These are phyloP conservation scores for Oreochromis tanganicae DNA, from an alignment of 2,113 vertebrate species.

Conservation along the genomic window DNA sequence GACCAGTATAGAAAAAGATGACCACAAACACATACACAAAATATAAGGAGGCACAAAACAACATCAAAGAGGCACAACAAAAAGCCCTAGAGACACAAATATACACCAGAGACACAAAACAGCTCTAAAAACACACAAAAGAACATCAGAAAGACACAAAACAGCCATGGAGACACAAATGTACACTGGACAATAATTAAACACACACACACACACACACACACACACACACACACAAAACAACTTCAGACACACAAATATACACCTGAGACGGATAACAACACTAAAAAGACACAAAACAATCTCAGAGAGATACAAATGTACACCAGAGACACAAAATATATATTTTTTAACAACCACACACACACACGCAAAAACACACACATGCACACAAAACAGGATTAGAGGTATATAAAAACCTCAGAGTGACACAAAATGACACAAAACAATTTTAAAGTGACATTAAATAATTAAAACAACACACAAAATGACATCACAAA, in stretches of 20 bases:
- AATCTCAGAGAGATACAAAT: background rate
- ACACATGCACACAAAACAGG: background rate
- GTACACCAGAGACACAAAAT: background rate
- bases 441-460: background rate
- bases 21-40: background rate
- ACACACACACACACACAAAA: background rate
- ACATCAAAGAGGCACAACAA: background rate
- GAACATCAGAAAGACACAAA: background rate
- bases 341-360: background rate
- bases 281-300: background rate
- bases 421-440: background rate
- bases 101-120: background rate
- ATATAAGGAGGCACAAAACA: background rate
- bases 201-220: background rate
- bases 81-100: background rate
- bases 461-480: background rate
- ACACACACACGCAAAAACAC: background rate
- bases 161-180: background rate
- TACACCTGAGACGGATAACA: accelerated
- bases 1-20: background rate
- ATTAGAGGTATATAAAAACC: background rate
- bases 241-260: background rate
- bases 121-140: background rate
- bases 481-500: background rate
- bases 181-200: background rate